Base-by-base conservation (phyloP, 2,113 vertebrate genomes). In the Sturnus vulgaris region DNA sequence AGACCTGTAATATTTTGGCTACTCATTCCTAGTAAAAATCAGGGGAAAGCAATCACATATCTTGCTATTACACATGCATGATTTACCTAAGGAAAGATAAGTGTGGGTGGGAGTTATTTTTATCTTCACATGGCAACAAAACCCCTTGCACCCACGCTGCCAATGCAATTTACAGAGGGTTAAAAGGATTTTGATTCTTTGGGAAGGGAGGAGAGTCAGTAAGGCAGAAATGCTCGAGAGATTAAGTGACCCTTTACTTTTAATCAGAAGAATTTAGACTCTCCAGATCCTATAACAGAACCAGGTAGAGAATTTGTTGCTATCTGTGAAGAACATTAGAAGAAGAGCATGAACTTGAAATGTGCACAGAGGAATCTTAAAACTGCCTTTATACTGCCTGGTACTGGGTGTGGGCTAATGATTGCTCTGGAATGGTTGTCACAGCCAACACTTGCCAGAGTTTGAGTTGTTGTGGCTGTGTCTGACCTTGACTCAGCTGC, bases 51-150 rank as follows among this genome's bases (percentile, higher is more conserved):
- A 88, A 80, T 85, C 70, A 57, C 11, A 9, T 76, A 86, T 80
- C 88, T 93, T 92, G 23, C 21, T 85, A 72, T 90, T 88, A 92
- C 61, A 85, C 39, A 76, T 46, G 53, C 70, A 77, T 70, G 60
- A 85, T 90, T 93, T 91, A 96, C 82, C 46, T 72, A 50, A 82
- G 66, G 46, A 86, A 87, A 93, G 66, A 90, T 94, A 86, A 88
- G 76, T 83, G 65, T 70, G 50, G 33, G 55, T 90, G 25, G 64
- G 63, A 77, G 28, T 46, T 82, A 88, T 90, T 94, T 93, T 93
- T 86, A 66, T 92, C 85, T 94, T 64, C 76, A 55, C 42, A n/a
- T 55, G 55, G 49, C 78, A 89, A 68, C 37, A 72, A 80, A 96
- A 52, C 7, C 15, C 2, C 63, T 86, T 72, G 31, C 46, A 82